Evolutionary conservation across 1,140 invertebrate species (phyloP), one percentile per base, ranked within the genome.

Genomic region (Drosophila tsacasi): DNA sequence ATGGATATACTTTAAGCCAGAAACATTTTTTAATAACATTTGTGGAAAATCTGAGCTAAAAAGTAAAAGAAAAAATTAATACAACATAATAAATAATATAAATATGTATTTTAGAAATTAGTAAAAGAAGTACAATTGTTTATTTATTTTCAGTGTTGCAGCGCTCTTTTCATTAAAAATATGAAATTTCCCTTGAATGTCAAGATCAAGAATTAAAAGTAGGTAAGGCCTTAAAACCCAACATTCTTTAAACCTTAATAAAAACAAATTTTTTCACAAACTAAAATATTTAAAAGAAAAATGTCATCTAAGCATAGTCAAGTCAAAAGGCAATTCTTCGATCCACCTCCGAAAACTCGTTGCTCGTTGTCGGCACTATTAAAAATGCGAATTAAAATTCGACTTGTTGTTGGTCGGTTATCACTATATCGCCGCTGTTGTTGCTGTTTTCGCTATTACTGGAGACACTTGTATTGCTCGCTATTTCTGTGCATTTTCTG

Each of bases 371-470:
- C 30, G 27, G 39, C 66, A 69, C 62, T 65, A 77, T 87, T 86
- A 86, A 87, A 87, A 87, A 83, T 83, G 72, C 58, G 76, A 86
- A 76, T 87, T 76, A 76, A 86, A 82, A 86, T 78, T 81, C 82
- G 61, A 75, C 67, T 73, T 65, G 59, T 64, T 42, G 62, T 42
- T 49, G 59, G 35, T 40, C 37, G 35, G 47, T 72, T 64, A 54
- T 65, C 65, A 57, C 42, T 59, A 40, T 71, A 68, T 71, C 67
- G 47, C 21, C 42, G 27, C 4, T 44, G 49, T 39, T 35, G 64
- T 69, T 57, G 37, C 46, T 79, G 32, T 35, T 61, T 50, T 50
- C 68, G 54, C 54, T 64, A 67, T 46, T 79, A 68, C 27, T 79
- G 76, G 81, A 79, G 80, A 79, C 81, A 79, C 68, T 81, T 81